A percentile compares a stretch with the other conserved stretches of the same genome.
Conservation (phyloP, 2,888 invertebrate genomes). For the Selenia dentaria region DNA sequence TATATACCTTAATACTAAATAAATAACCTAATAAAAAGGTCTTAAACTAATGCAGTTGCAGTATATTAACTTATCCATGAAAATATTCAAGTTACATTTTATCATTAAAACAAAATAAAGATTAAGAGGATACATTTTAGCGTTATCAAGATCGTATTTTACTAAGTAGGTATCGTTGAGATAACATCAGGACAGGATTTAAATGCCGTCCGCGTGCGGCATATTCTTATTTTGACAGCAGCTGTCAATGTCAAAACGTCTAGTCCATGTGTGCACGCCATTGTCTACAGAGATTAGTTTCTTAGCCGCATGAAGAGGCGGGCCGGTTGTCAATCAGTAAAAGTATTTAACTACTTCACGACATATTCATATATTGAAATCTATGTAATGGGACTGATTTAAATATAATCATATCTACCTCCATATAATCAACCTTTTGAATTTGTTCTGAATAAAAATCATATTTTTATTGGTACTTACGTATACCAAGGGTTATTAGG, state of each 20-base stretch:
- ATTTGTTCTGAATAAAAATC: too few relatives aligned
- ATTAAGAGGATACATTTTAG: conserved; percentile 5
- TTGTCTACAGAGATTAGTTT: conserved; percentile 31
- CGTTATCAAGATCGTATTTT: conserved; percentile 26
- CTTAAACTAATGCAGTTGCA: too few relatives aligned
- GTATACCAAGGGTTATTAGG: too few relatives aligned
- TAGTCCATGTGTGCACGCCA: conserved; percentile 24
- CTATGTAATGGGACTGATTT: too few relatives aligned
- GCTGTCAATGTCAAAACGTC: conserved; percentile 38
- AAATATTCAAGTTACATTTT: not conserved
- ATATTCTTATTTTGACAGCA: conserved; percentile 36
- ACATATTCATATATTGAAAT: too few relatives aligned
- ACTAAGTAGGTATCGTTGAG: conserved; percentile 19
- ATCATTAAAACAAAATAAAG: conserved; percentile 1
- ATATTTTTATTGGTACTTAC: too few relatives aligned
- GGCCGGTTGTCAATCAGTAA: conserved; percentile 5
- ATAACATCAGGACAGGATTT: conserved; percentile 33
- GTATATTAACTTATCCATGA: too few relatives aligned
- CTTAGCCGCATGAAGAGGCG: conserved; percentile 21
- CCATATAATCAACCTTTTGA: too few relatives aligned
- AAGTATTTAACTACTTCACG: conserved; percentile 13
- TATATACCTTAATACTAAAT: too few relatives aligned
- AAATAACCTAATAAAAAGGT: too few relatives aligned
- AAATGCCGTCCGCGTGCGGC: conserved; percentile 35
- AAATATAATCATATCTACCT: too few relatives aligned